Percentiles rank a stretch among this genome's conserved stretches.
Evolutionary conservation across 2,797 vertebrate genomes (phyloP).

Genomic region (Limnodromus scolopaceus): DNA sequence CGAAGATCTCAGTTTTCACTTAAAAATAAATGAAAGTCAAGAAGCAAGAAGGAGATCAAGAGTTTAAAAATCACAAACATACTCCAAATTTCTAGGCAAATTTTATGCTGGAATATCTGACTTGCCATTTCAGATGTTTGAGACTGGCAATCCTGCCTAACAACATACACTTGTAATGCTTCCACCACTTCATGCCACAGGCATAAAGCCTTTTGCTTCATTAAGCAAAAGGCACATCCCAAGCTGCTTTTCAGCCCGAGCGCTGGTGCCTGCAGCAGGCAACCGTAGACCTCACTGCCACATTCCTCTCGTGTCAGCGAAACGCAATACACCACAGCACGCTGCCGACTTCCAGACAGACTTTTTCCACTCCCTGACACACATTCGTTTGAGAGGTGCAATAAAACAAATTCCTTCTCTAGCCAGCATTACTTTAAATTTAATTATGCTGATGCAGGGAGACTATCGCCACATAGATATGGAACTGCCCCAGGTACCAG

Average conservation of each 20-base stretch:
- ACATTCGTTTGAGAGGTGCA: background rate
- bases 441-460: background rate
- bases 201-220: slow-evolving; percentile 9
- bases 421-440: background rate
- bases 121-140: background rate
- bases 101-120: background rate
- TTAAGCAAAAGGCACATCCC: slow-evolving; percentile 38
- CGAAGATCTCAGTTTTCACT: slow-evolving; percentile 19
- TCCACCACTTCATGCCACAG: background rate
- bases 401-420: background rate
- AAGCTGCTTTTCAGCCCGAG: slow-evolving; percentile 15
- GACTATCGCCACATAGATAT: fast-evolving
- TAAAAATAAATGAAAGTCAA: slow-evolving; percentile 14
- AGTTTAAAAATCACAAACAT: background rate
- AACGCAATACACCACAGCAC: slow-evolving; percentile 13
- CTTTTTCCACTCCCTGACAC: slow-evolving; percentile 55
- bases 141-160: background rate
- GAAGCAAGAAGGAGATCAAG: background rate
- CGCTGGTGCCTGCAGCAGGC: background rate
- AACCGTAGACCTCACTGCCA: slow-evolving; percentile 31
- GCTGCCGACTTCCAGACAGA: slow-evolving; percentile 18
- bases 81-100: background rate
- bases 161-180: background rate
- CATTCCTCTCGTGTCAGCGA: slow-evolving; percentile 44
- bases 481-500: background rate